These are phyloP conservation scores for Eulimnadia texana DNA, from an alignment of 1,140 invertebrate species.

Conservation along the genomic window DNA sequence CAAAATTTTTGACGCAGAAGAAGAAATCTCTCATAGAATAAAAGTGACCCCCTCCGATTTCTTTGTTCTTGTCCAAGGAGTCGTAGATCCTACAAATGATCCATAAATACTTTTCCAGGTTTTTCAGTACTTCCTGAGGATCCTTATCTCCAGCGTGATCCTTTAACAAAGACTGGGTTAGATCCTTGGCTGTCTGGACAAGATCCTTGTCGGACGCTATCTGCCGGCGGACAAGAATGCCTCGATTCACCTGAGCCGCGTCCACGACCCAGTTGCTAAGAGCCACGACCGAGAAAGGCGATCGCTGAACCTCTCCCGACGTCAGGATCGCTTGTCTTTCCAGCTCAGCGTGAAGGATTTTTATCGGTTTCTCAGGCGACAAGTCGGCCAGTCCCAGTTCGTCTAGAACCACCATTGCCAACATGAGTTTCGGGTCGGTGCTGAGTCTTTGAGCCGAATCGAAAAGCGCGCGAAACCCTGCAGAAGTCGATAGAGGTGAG, in stretches of 20 bases:
- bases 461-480: conserved; percentile 3
- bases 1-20: conserved; percentile 10
- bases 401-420: conserved; percentile 7
- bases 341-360: conserved; percentile 2
- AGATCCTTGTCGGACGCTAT: not conserved
- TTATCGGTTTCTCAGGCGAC: conserved; percentile 9
- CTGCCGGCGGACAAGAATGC: not conserved
- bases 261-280: conserved; percentile 10
- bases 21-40: conserved; percentile 10
- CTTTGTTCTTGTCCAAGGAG: not conserved
- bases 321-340: conserved; percentile 3
- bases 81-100: not conserved
- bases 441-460: not conserved
- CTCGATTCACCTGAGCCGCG: conserved; percentile 8
- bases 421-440: not conserved
- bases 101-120: not conserved
- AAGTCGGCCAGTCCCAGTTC: conserved; percentile 3
- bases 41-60: conserved; percentile 4
- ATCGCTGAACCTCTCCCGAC: not conserved
- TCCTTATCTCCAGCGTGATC: not conserved
- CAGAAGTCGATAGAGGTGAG: not conserved
- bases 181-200: not conserved
- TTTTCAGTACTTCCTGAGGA: not conserved
- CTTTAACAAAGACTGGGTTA: not conserved
- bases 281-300: not conserved